Base-by-base conservation (phyloP, 2,797 vertebrate genomes). In the Pseudopleuronectes americanus region DNA sequence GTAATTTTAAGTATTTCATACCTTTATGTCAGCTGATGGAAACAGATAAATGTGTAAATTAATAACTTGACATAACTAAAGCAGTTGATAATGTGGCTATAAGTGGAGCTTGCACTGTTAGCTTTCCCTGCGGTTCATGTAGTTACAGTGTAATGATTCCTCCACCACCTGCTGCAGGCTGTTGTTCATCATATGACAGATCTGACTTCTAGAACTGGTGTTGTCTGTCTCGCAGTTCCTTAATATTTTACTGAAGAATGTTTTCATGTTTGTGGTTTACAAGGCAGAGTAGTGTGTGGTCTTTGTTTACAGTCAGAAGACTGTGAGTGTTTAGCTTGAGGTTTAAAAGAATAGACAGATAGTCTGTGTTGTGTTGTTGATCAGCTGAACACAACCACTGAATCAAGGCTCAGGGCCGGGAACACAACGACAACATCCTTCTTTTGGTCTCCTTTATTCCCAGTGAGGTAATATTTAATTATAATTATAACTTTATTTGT, bases 111-210 rank as follows among this genome's bases (percentile, higher is more conserved):
- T 16, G 10, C 13, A 41, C 43, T 45, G 43, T 19, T 45, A 7
- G 43, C 10, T 45, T 45, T 19, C 6, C 17, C 14, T 19, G 43
- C n/a, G 4, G 3, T 23, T 13, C 49, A 51, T 23, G 17, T 21
- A 47, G 57, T 36, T 52, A 24, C 57, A 57, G 60, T 9, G 19
- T 43, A 38, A 45, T 68, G 28, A 7, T 31, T 31, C 28, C 28
- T 31, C 28, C 21, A 43, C 58, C 67, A 55, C 58, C 64, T 71
- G 64, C 60, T 33, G 8, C 62, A 38, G 54, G 55, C 75, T 57
- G 3, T 64, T 64, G 45, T 26, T 61, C 48, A 62, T 73, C 66
- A 47, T 43, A 56, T 59, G 54, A 74, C 65, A 57, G 24, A 7
- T 73, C 60, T 24, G 13, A 57, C 43, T 68, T 68, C 13, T 53